Evolutionary conservation across 2,797 vertebrate genomes (phyloP), one percentile per base, ranked within the genome.

Genomic region (Acestrorhynchus altus): DNA sequence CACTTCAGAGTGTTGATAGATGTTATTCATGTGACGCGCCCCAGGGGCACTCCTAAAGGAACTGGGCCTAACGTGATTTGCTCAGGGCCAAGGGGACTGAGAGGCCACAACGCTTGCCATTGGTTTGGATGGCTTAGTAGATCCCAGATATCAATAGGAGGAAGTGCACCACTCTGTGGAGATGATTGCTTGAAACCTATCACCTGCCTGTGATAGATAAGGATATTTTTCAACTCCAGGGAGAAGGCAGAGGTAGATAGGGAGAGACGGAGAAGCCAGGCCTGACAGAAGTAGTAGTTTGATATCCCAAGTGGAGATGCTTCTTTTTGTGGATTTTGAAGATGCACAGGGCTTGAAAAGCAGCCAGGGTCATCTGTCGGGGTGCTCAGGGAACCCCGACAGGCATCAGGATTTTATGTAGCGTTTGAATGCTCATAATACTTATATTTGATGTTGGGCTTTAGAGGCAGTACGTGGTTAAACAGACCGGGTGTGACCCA

Each of bases 1-100:
- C 86, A 86, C 90, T 92, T 88, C 86, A 86, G 87, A 90, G 87
- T 89, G 86, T 88, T 93, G 91, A 93, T 92, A 91, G 91, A 93
- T 92, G 89, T 90, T 92, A 88, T 91, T 92, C 89, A 92, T 91
- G 72, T 83, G 81, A 82, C 86, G 73, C 47, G 84, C 89, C 90
- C 79, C 74, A 76, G 86, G 87, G 91, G 83, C 39, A 1, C 87
- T 88, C 78, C 88, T 88, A 82, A 84, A 89, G 90, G 88, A 90
- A 89, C 87, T 87, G 82, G 81, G 81, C 86, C 90, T 90, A 91
- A 92, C 87, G 63, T 90, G 91, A 92, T 93, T 91, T 83, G 83
- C 79, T 86, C 44, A 87, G 87, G 85, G 90, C 85, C 74, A 74
- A 86, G 86, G 83, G 86, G 90, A 88, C 86, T 90, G 85, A 81